Evolutionary conservation across 2,888 invertebrate genomes (phyloP), one percentile per base, ranked within the genome.

Genomic region (Pollenia griseotomentosa): DNA sequence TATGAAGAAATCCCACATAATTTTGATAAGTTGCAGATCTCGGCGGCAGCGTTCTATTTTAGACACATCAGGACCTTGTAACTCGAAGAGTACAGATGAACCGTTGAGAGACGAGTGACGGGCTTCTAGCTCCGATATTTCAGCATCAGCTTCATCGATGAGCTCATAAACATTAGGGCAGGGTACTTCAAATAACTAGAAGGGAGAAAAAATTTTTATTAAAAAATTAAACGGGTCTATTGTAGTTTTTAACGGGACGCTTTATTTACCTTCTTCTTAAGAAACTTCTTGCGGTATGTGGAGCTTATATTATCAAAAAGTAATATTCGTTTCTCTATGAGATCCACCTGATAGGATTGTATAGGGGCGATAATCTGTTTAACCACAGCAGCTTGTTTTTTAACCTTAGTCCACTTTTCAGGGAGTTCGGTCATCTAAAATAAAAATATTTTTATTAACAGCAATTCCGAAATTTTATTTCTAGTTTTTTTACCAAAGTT

Each of bases 1-100:
- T 88, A 95, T 94, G 59, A 97, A 96, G 92, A 97, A 98, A 93
- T 99, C 98, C 99, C 99, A 99, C 42, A 98, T 94, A 91, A 96
- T 95, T 93, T 97, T 97, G 14, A 95, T 90, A 90, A 96, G 94
- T 89, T 95, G 96, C 23, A 98, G 92, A 92, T 98, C 98, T 88
- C 96, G 96, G 61, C 97, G 95, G 83, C 96, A 96, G 81, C 95
- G 94, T 89, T 96, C 96, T 19, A 98, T 93, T 89, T 96, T 95
- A 90, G 96, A 96, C 90, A 96, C 96, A 90, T 99, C 98, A 0
- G 97, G 97, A 10, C 97, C 95, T 89, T 95, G 96, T 61, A 98
- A 96, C 91, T 98, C 98, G 92, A 99, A 99, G 83, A 99, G 94
- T 42, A 94, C 94, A 0, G 97, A 97, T 7, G 97, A 97, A 57